A percentile compares a stretch with the other conserved stretches of the same genome.
Conservation (phyloP, 1,140 invertebrate species). For the Bombus consobrinus region DNA sequence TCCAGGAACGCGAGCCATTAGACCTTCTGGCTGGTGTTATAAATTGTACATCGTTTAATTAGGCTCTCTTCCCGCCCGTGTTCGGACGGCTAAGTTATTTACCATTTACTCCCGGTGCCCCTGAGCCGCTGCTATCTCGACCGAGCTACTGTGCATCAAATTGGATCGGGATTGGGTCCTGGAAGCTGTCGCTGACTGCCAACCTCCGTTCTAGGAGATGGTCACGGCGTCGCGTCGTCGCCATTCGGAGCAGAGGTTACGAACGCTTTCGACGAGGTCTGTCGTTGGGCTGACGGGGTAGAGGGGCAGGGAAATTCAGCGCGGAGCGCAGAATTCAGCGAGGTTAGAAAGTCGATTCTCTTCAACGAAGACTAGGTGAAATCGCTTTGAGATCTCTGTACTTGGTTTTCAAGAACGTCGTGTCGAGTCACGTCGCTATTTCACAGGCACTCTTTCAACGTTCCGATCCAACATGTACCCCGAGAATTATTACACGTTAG, state of each 20-base stretch:
- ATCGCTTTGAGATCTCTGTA: background rate
- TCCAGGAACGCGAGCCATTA: constrained; percentile 83
- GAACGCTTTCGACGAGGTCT: background rate
- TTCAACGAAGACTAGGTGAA: background rate
- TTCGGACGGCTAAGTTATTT: constrained; percentile 76
- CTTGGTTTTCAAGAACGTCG: background rate
- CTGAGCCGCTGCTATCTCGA: constrained; percentile 63
- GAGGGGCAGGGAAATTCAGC: background rate
- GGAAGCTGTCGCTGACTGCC: background rate
- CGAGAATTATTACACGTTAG: too few species aligned
- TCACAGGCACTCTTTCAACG: too few species aligned
- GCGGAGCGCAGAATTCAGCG: background rate
- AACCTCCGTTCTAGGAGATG: constrained; percentile 7
- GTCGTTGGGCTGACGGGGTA: too few species aligned
- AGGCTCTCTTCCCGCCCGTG: constrained; percentile 75
- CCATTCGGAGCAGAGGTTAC: constrained; percentile 31
- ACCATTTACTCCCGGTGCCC: constrained; percentile 75
- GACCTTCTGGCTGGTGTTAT: constrained; percentile 82
- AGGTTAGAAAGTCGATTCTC: background rate
- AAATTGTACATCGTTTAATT: constrained; percentile 84
- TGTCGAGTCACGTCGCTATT: too few species aligned
- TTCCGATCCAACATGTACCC: too few species aligned
- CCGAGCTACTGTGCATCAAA: constrained; percentile 79
- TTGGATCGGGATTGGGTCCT: constrained; percentile 74
- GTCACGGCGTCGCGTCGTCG: background rate